Evolutionary conservation across 1,140 invertebrate genomes (phyloP).

Genomic region (Drosophila mauritiana): DNA sequence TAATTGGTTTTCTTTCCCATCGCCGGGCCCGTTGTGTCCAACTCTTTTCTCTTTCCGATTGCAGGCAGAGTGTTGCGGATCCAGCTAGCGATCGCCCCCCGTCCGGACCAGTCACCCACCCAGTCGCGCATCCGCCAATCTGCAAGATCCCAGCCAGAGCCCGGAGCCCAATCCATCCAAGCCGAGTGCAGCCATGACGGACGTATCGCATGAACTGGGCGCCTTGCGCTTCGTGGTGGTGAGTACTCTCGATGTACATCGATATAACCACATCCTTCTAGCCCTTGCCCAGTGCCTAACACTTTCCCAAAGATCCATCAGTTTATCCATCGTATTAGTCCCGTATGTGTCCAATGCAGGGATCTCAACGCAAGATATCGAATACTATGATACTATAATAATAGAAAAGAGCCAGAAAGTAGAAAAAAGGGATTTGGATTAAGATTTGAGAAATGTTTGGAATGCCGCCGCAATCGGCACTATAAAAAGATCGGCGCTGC

Average conservation of each 20-base stretch:
- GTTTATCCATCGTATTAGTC: no score
- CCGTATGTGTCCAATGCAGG: no score
- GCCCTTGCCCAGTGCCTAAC: not conserved
- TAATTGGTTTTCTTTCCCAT: slow-evolving; percentile 51
- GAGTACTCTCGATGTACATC: slow-evolving; percentile 34
- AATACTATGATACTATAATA: no score
- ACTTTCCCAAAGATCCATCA: no score
- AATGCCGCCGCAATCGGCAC: slow-evolving; percentile 32
- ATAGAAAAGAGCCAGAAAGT: not conserved
- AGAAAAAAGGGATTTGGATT: slow-evolving; percentile 10
- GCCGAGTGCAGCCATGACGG: slow-evolving; percentile 60
- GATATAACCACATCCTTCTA: no score
- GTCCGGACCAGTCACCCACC: slow-evolving; percentile 22
- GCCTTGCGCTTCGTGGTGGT: slow-evolving; percentile 82
- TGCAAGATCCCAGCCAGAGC: slow-evolving; percentile 47
- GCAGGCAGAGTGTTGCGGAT: slow-evolving; percentile 27
- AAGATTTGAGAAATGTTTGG: slow-evolving; percentile 33
- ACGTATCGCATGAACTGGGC: slow-evolving; percentile 81
- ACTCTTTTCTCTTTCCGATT: slow-evolving; percentile 16
- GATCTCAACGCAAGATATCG: no score
- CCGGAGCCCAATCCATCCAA: slow-evolving; percentile 15
- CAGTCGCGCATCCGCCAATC: slow-evolving; percentile 29
- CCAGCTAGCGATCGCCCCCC: slow-evolving; percentile 2
- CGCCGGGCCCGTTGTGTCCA: slow-evolving; percentile 27
- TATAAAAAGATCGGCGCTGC: slow-evolving; percentile 32